phyloP scores from a whole-genome alignment of 2,888 invertebrate species.

The Vannuccia rotundouncinata region DNA sequence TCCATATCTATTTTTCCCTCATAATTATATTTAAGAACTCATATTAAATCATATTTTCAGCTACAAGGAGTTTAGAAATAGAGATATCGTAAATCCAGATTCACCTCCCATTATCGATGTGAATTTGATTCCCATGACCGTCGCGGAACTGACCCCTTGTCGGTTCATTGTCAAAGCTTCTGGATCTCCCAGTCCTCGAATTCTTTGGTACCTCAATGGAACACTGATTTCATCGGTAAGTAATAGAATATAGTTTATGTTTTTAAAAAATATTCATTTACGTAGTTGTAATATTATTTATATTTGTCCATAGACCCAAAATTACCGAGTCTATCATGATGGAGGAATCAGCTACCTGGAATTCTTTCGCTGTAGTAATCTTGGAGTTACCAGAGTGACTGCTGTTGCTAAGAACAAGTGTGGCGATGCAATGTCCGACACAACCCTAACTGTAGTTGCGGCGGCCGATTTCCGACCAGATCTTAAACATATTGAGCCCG shows the following conservation, averaged over 20 bases:
- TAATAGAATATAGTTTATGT: not conserved
- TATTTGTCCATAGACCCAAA: not conserved
- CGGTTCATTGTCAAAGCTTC: slow-evolving; percentile 34
- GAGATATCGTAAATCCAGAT: slow-evolving; percentile 24
- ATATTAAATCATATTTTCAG: not conserved
- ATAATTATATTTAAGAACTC: not conserved
- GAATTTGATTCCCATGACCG: slow-evolving; percentile 17
- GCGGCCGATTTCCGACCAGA: slow-evolving; percentile 36
- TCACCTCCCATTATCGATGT: slow-evolving; percentile 31
- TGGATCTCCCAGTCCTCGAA: slow-evolving; percentile 37
- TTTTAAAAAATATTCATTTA: not conserved
- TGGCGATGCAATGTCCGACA: slow-evolving; percentile 32
- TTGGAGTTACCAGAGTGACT: slow-evolving; percentile 17
- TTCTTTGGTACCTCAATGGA: slow-evolving; percentile 37
- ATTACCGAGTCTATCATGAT: slow-evolving; percentile 36
- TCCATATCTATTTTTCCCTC: too few relatives aligned
- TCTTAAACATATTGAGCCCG: slow-evolving; percentile 34
- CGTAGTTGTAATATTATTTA: not conserved
- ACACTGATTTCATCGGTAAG: slow-evolving; percentile 31
- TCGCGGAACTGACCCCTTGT: slow-evolving; percentile 31
- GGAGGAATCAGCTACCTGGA: slow-evolving; percentile 36
- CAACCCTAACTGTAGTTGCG: slow-evolving; percentile 12
- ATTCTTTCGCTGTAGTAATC: slow-evolving; percentile 25
- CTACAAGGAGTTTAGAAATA: slow-evolving; percentile 2
- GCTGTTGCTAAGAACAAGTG: slow-evolving; percentile 33